Percentiles rank a stretch among this genome's conserved stretches.
Conservation (phyloP, 2,113 vertebrate species). For the Pampusana beccarii region DNA sequence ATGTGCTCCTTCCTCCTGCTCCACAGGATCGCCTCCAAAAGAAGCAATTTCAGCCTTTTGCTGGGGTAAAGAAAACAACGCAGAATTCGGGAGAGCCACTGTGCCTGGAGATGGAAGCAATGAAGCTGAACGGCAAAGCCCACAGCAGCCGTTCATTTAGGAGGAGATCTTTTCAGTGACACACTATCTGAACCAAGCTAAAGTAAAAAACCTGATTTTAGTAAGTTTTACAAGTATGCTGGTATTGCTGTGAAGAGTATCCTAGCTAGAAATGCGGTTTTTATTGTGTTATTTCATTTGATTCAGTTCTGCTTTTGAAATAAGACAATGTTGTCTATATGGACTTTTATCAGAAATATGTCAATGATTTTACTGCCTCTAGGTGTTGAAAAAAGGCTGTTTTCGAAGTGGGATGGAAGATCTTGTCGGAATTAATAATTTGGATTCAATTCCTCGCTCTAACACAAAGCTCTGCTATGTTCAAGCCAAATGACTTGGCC, state of each 20-base stretch:
- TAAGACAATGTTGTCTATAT: neutral
- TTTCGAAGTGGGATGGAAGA: neutral
- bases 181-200: neutral
- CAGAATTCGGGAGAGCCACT: neutral
- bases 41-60: neutral
- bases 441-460: neutral
- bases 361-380: neutral
- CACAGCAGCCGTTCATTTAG: constrained; percentile 23
- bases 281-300: neutral
- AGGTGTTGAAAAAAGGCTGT: neutral
- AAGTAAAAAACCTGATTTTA: neutral
- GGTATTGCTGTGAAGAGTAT: neutral
- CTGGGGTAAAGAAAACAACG: neutral
- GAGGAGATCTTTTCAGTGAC: neutral
- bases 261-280: neutral
- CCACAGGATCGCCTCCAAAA: neutral
- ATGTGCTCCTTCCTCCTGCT: neutral
- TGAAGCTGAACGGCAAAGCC: neutral
- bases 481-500: neutral
- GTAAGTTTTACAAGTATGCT: neutral
- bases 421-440: neutral
- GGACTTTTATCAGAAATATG: neutral
- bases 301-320: constrained; percentile 16
- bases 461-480: neutral
- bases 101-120: neutral